Base-by-base conservation (phyloP, 1,140 invertebrate species). In the Cyclargus thomasi region DNA sequence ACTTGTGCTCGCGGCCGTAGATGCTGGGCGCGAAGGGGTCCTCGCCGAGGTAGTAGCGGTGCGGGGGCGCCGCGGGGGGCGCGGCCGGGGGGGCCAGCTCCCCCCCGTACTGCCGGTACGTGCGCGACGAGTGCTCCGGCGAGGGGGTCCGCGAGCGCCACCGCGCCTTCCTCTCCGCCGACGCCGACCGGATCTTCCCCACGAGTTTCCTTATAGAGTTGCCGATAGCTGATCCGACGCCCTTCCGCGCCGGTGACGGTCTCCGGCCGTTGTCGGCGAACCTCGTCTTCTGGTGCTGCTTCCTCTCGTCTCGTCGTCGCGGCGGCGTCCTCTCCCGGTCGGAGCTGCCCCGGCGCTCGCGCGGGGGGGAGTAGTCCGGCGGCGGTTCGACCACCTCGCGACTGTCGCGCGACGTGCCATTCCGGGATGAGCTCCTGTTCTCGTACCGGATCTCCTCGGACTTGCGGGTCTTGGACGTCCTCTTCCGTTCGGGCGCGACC, bases 11-110 rank as follows among this genome's bases (percentile, higher is more conserved):
- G 68, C 94, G 92, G 36, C 95, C 95, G 80, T 95, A 96, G 74
- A 96, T 95, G 79, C 94, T 95, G 67, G 95, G 95, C 29, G 93
- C 94, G 81, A 95, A 96, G 4, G 95, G 95, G 91, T 96, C 95
- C 86, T 96, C 95, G 11, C 95, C 95, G 47, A 96, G 91, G 80
- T 97, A 96, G 85, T 96, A 97, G 67, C 94, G 93, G 76, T 95
- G 94, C 55, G 94, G 94, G 3, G 91, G 88, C 18, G 90, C 91
- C 78, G 78, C 78, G 72, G 87, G 91, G 73, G 86, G 88, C 81
- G 90, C 91, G 79, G 78, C 77, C 71, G 87, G 91, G 73, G 86
- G 89, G 80, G 90, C 86, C 66, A 92, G 81, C 69, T 92, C 92
- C 23, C 86, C 87, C 64, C 86, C 86, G 81, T 90, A 89, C 78